Evolutionary conservation across 2,113 vertebrate species (phyloP).

Genomic region (Bubalus kerabau): DNA sequence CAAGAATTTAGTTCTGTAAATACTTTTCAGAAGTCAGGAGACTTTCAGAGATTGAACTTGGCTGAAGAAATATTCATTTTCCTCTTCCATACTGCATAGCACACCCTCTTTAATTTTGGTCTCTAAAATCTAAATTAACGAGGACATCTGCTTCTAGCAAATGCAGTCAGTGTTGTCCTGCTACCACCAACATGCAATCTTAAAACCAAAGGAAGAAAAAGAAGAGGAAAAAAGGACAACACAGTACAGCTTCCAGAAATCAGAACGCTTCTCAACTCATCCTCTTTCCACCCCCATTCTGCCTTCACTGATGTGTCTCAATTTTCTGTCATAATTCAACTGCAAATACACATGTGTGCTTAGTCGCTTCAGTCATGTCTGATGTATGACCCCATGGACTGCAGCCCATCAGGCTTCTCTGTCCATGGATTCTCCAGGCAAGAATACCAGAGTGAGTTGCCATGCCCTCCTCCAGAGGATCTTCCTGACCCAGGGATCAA

Average conservation of each 20-base stretch:
- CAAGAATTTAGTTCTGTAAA: slow-evolving; percentile 18
- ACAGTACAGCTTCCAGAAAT: neutral
- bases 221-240: neutral
- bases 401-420: too few relatives aligned
- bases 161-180: neutral
- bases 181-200: neutral
- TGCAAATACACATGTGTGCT: neutral
- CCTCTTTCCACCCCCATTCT: neutral
- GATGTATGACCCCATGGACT: too few relatives aligned
- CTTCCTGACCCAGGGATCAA: too few relatives aligned
- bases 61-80: neutral
- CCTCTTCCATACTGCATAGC: slow-evolving; percentile 4
- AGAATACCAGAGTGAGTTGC: too few relatives aligned
- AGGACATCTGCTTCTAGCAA: slow-evolving; percentile 28
- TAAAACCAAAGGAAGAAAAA: neutral
- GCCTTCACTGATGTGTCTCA: neutral
- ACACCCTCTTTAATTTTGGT: neutral
- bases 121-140: neutral
- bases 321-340: neutral
- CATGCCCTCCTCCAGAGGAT: too few relatives aligned
- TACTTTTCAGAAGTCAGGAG: neutral
- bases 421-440: too few relatives aligned
- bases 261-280: neutral
- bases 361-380: too few relatives aligned
- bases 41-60: neutral